These are phyloP conservation scores for Phyllopteryx taeniolatus DNA, from an alignment of 2,113 vertebrate genomes.

Conservation along the genomic window DNA sequence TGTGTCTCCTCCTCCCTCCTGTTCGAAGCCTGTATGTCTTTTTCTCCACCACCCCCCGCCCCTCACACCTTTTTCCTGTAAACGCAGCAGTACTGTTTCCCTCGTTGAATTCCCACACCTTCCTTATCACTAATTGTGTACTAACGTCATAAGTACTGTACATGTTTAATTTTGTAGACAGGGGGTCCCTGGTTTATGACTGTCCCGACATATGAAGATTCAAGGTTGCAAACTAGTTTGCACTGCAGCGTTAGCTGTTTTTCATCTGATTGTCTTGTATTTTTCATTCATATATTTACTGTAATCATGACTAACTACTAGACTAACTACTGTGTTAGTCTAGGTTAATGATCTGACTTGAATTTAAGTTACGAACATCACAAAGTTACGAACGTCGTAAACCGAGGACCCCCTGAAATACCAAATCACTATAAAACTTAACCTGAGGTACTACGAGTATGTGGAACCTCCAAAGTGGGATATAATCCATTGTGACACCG, in stretches of 20 bases:
- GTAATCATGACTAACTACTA: no score
- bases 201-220: no score
- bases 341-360: no score
- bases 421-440: neutral
- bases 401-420: neutral
- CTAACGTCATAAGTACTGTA: neutral
- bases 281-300: no score
- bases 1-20: constrained; percentile 72
- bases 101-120: neutral
- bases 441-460: neutral
- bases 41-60: neutral
- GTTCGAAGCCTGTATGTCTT: constrained; percentile 71
- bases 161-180: neutral
- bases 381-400: neutral
- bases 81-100: neutral
- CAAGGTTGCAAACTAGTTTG: no score
- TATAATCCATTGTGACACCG: no score
- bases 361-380: no score
- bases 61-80: constrained; percentile 17
- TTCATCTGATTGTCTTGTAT: no score
- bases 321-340: no score
- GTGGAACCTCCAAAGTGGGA: neutral
- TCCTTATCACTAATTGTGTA: constrained; percentile 10
- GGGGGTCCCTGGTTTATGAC: neutral
- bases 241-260: no score